Evolutionary conservation across 1,140 invertebrate species (phyloP).

Genomic region (Lepidurus packardi): DNA sequence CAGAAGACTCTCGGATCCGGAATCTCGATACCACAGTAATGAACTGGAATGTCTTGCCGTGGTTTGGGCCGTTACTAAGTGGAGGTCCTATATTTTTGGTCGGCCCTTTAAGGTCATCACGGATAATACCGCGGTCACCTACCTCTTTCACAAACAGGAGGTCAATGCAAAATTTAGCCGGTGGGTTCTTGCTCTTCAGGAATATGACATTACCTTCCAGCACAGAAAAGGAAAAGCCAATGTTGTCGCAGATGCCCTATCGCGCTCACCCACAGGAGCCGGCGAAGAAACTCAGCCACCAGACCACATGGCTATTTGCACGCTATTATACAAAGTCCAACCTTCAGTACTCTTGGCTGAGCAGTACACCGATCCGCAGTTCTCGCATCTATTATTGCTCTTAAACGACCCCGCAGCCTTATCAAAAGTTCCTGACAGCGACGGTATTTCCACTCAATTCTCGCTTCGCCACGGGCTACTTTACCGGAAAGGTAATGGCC

Average conservation of each 20-base stretch:
- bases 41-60: conserved; percentile 47
- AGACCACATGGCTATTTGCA: no score
- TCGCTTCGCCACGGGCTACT: no score
- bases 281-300: neutral
- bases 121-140: conserved; percentile 44
- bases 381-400: no score
- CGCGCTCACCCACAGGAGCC: neutral
- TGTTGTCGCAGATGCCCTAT: conserved; percentile 24
- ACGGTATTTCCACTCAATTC: no score
- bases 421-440: no score
- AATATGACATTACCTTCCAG: neutral
- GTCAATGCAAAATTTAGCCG: neutral
- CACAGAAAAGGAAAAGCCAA: neutral
- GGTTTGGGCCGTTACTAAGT: conserved; percentile 42
- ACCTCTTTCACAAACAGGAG: conserved; percentile 34
- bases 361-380: no score
- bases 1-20: conserved; percentile 39
- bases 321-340: no score
- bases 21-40: conserved; percentile 43
- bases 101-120: conserved; percentile 44
- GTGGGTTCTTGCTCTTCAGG: conserved; percentile 23
- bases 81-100: conserved; percentile 43
- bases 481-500: no score
- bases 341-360: no score
- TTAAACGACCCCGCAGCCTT: no score